Conservation (phyloP, 64 coral and sea anemone genomes). For the Pachyseris speciosa region DNA sequence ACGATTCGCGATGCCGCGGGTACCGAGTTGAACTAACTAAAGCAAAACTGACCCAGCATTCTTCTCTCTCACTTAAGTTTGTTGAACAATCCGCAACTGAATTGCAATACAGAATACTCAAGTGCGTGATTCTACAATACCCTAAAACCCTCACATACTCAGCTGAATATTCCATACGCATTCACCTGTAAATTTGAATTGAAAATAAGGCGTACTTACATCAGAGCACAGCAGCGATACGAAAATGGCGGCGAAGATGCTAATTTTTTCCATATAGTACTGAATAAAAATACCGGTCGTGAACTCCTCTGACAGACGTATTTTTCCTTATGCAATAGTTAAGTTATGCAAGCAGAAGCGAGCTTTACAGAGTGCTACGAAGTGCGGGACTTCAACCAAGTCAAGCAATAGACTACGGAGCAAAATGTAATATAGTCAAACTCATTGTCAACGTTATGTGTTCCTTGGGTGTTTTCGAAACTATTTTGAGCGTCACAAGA, state of each 20-base stretch:
- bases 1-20: too few relatives aligned
- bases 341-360: neutral
- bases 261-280: neutral
- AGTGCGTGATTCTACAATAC: neutral
- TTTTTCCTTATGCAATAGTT: too few relatives aligned
- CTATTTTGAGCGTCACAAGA: neutral
- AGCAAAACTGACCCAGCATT: too few relatives aligned
- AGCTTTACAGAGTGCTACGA: neutral
- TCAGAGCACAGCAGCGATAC: neutral
- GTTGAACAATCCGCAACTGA: too few relatives aligned
- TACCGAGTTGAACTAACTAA: too few relatives aligned
- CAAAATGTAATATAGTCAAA: neutral
- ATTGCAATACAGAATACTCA: too few relatives aligned
- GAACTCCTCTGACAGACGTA: neutral
- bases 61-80: too few relatives aligned
- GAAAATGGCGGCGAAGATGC: neutral
- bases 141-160: neutral
- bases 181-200: neutral
- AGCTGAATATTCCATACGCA: too few relatives aligned
- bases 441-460: neutral
- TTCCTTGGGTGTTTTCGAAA: neutral
- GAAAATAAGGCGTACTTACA: slow-evolving; percentile 6
- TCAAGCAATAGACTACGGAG: neutral
- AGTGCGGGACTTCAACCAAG: neutral
- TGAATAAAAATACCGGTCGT: neutral